Evolutionary conservation across 2,113 vertebrate genomes (phyloP).

Genomic region (Electrona antarctica): DNA sequence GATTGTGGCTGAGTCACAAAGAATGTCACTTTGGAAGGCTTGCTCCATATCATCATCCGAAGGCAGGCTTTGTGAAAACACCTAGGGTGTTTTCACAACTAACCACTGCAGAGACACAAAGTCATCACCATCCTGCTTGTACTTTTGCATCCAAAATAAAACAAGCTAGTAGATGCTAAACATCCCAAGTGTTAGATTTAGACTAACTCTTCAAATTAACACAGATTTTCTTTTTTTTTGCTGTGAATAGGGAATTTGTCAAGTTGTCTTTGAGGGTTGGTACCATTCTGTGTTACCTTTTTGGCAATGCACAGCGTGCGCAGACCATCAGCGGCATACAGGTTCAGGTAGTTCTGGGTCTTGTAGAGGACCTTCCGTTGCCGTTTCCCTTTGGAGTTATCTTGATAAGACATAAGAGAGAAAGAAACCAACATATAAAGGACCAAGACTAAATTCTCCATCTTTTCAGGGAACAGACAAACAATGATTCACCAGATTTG

Average conservation of each 20-base stretch:
- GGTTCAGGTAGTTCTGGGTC: constrained; percentile 94
- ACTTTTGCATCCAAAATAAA: not conserved
- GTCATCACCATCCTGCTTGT: not conserved
- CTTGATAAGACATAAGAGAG: constrained; percentile 68
- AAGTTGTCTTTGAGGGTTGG: no score
- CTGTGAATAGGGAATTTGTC: no score
- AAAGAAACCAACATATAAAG: not conserved
- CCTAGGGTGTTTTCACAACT: constrained; percentile 15
- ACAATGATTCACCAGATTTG: constrained; percentile 23
- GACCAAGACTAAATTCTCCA: constrained; percentile 4
- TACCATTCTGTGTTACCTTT: constrained; percentile 79
- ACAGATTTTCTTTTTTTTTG: no score
- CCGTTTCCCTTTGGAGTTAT: constrained; percentile 84
- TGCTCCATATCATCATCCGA: constrained; percentile 46
- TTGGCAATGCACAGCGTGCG: constrained; percentile 97
- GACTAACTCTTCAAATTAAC: no score
- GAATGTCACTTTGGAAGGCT: constrained; percentile 47
- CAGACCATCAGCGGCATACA: constrained; percentile 91
- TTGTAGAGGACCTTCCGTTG: constrained; percentile 89
- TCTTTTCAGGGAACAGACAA: constrained; percentile 26
- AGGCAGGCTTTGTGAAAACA: constrained; percentile 30
- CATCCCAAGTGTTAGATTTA: no score
- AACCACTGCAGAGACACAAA: constrained; percentile 23
- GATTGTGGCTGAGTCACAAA: constrained; percentile 65
- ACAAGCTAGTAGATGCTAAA: not conserved